Conservation (phyloP, 2,113 vertebrate species). For the Henicopernis longicauda region DNA sequence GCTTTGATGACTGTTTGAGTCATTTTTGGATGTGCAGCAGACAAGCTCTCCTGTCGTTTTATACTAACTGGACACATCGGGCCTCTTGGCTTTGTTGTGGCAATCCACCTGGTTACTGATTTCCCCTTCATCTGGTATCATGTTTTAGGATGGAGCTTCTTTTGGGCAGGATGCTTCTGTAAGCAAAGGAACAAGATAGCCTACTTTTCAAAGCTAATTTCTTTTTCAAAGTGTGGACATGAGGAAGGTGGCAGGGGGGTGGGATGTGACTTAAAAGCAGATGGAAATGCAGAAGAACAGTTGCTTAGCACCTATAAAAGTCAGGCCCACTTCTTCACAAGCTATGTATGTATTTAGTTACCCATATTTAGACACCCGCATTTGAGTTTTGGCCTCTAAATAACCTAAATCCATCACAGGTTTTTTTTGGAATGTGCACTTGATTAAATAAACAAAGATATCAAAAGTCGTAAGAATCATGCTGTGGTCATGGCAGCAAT, state of each 20-base stretch:
- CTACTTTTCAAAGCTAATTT: background rate
- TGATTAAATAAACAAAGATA: background rate
- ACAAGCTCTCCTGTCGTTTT: background rate
- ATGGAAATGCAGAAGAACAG: conserved; percentile 44
- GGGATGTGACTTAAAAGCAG: conserved; percentile 39
- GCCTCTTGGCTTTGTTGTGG: background rate
- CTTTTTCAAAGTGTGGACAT: background rate
- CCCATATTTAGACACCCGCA: background rate
- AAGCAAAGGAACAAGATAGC: background rate
- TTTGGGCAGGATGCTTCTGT: background rate
- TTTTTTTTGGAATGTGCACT: background rate
- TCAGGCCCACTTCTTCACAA: conserved; percentile 53
- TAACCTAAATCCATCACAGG: background rate
- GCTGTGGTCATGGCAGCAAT: background rate
- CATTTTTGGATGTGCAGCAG: background rate
- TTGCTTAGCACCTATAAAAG: conserved; percentile 57
- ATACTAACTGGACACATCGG: background rate
- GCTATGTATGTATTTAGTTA: background rate
- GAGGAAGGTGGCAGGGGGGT: conserved; percentile 46
- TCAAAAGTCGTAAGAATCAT: background rate
- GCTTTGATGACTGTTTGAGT: background rate
- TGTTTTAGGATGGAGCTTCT: background rate
- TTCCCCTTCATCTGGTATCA: background rate
- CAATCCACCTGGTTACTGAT: fast-evolving
- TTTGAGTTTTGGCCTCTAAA: background rate